Base-by-base conservation (phyloP, 2,888 invertebrate genomes). In the Xanthorhoe spadicearia region DNA sequence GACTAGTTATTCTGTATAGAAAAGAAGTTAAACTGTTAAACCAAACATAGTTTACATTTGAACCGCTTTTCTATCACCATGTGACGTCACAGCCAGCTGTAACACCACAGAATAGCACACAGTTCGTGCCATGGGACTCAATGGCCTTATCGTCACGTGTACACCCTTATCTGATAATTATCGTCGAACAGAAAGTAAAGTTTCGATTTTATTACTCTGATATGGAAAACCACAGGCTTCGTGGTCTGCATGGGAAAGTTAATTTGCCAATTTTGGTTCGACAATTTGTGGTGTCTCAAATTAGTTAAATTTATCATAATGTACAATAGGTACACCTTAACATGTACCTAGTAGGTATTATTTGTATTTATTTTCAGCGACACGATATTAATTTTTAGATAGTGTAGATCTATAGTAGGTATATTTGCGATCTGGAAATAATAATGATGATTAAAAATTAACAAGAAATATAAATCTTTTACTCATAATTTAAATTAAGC, bases 51-150 rank as follows among this genome's bases (percentile, higher is more conserved):
- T 38, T 38, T 9, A 38, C 38, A 43, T 43, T 43, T 43, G 13
- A 13, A 13, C 38, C 38, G 32, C 8, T 1, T 3, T 13, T 43
- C 38, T 9, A 10, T 28, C 49, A 50, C 59, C 64, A 55, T 17
- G 38, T 43, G 55, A 63, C 67, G 67, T 67, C 67, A 67, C 38
- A 52, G 38, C 60, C 67, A 67, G 63, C 63, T 67, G 66, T 10
- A 9, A 28, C n/a, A 48, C 49, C 64, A 63, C 52, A 56, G 67
- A 63, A 52, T 63, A 67, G 18, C n/a, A 18, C 6, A 63, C 48
- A 63, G 23, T 35, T 28, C 46, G 18, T 35, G 18, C 46, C 54
- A 63, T 67, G 62, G 66, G 55, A 18, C 51, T 63, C 66, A 67
- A 67, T 67, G 59, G 62, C 23, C 64, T 66, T 66, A 66, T 66